These are phyloP conservation scores for Aphelinus atriplicis DNA, from an alignment of 1,140 invertebrate species.

Conservation along the genomic window DNA sequence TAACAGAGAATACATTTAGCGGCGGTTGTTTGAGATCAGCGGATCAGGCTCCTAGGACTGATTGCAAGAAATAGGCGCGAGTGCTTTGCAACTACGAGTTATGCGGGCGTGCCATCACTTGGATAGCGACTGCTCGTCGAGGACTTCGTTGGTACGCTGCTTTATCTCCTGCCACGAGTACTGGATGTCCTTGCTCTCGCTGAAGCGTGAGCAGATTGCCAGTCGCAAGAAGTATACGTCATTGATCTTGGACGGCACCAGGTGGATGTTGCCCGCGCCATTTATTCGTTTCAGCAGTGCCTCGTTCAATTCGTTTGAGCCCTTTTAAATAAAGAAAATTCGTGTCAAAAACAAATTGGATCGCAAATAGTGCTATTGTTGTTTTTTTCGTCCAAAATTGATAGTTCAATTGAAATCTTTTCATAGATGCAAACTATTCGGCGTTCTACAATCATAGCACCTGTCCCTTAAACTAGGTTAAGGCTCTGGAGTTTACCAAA, in stretches of 20 bases:
- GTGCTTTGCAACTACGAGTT: constrained; percentile 55
- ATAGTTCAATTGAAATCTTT: not conserved
- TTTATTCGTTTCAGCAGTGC: constrained; percentile 87
- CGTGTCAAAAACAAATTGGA: no score
- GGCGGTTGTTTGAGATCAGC: constrained; percentile 3
- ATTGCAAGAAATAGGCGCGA: constrained; percentile 59
- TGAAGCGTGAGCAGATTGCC: constrained; percentile 89
- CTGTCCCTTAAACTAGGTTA: no score
- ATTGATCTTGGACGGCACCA: constrained; percentile 91
- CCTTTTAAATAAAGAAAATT: constrained; percentile 62
- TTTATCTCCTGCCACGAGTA: constrained; percentile 89
- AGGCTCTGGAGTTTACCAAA: no score
- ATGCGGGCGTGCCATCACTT: constrained; percentile 65
- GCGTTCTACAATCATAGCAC: not conserved
- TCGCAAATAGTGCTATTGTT: no score
- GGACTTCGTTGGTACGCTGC: constrained; percentile 74
- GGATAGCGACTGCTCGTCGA: constrained; percentile 63
- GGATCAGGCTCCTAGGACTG: constrained; percentile 52
- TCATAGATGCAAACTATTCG: not conserved
- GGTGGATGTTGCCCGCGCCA: constrained; percentile 89
- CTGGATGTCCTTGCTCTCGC: constrained; percentile 83
- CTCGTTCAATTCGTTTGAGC: constrained; percentile 86
- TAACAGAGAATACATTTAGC: not conserved
- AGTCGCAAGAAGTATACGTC: constrained; percentile 89
- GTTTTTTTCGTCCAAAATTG: not conserved